Percentiles rank a stretch among this genome's conserved stretches.
These are phyloP conservation scores for Zaprionus tsacasi DNA, from an alignment of 1,140 invertebrate species.

Conservation along the genomic window DNA sequence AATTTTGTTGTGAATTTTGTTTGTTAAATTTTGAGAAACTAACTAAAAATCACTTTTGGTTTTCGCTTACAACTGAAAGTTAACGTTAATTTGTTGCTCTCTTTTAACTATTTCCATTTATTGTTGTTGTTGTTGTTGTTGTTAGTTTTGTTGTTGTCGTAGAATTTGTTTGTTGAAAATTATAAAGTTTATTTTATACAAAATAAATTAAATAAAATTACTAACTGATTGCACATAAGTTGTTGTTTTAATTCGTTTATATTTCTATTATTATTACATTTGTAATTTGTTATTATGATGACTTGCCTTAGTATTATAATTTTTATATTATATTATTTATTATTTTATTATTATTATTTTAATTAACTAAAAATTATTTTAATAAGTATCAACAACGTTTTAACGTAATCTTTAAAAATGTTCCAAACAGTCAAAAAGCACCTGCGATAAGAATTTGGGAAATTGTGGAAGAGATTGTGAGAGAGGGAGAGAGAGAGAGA, in stretches of 20 bases:
- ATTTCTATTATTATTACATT: slow-evolving; percentile 58
- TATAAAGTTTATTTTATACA: slow-evolving; percentile 49
- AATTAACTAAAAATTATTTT: slow-evolving; percentile 83
- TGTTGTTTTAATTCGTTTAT: slow-evolving; percentile 46
- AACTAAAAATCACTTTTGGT: slow-evolving; percentile 83
- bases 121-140: slow-evolving; percentile 52
- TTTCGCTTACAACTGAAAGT: slow-evolving; percentile 75
- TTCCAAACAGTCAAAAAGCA: slow-evolving; percentile 84
- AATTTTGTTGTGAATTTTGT: slow-evolving; percentile 83
- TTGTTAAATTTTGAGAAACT: slow-evolving; percentile 84
- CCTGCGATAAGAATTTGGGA: slow-evolving; percentile 55
- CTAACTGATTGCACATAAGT: slow-evolving; percentile 75
- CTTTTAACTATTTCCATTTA: slow-evolving; percentile 58
- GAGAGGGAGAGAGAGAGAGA: not conserved
- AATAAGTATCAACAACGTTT: slow-evolving; percentile 84
- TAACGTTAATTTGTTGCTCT: slow-evolving; percentile 70
- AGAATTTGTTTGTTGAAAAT: slow-evolving; percentile 60
- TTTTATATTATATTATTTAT: slow-evolving; percentile 46
- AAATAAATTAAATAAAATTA: slow-evolving; percentile 65
- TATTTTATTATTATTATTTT: slow-evolving; percentile 56
- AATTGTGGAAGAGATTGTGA: not conserved
- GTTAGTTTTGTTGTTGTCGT: slow-evolving; percentile 56
- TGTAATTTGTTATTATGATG: slow-evolving; percentile 58
- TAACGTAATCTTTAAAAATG: slow-evolving; percentile 84
- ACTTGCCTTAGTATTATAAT: slow-evolving; percentile 46